Base-by-base conservation (phyloP, 2,797 vertebrate species). In the Sebastes itinus region DNA sequence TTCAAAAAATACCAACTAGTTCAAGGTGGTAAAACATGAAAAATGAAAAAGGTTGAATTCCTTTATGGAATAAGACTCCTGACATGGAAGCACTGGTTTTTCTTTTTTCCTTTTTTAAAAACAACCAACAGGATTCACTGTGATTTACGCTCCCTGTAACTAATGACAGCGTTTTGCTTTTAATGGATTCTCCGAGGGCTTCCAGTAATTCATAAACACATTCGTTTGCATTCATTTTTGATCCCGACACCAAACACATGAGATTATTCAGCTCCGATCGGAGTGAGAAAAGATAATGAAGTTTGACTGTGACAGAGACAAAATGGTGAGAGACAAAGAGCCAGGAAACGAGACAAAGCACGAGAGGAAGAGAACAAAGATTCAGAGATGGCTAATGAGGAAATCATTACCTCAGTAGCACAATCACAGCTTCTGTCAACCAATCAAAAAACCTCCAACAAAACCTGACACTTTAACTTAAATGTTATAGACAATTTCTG, bases 191-290 rank as follows among this genome's bases (percentile, higher is more conserved):
- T 82, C 85, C 61, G 8, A 65, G 58, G 81, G 68, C 60, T 66
- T 71, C 13, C 49, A 30, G 64, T 89, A 87, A 92, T 87, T 89
- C 87, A 92, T 69, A 58, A 82, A 58, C 76, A 70, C 68, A 77
- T 90, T 91, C 22, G 59, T 75, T 79, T 79, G 64, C 87, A 91
- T 90, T 79, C 5, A 90, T 92, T 92, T 78, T 81, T 85, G 46
- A 87, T 77, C 69, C 74, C 32, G 76, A 90, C 86, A 84, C 75
- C 81, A 85, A 87, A 86, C 86, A 61, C 75, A 75, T 82, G 82
- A 88, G 87, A 87, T 74, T 72, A 83, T 81, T 86, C 65, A 76
- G 72, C 80, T 78, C 72, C 65, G 83, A 73, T 77, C 80, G 73
- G 77, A 86, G 75, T 35, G 85, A 85, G 81, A 89, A 84, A 75